phyloP scores from a whole-genome alignment of 2,113 vertebrate genomes.

The Salvator merianae region DNA sequence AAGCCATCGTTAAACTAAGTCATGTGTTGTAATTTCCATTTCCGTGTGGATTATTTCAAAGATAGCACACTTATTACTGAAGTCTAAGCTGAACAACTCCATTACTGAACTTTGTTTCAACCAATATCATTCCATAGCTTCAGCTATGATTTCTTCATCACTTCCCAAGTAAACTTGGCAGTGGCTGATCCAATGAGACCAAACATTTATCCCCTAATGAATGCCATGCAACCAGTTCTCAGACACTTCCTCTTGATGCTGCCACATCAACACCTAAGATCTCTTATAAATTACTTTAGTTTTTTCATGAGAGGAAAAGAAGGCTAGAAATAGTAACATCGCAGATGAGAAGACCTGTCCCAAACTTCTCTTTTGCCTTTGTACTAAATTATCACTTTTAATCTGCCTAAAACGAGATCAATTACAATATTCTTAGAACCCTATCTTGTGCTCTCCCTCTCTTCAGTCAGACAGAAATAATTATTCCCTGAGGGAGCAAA shows the following conservation, averaged over 20 bases:
- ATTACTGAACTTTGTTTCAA: not conserved
- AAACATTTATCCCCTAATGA: not conserved
- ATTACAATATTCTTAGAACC: not conserved
- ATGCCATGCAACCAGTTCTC: not conserved
- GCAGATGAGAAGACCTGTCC: not conserved
- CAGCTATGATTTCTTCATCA: not conserved
- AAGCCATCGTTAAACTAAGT: too few relatives aligned
- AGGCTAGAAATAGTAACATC: not conserved
- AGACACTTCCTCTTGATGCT: not conserved
- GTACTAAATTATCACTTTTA: too few relatives aligned
- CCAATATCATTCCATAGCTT: not conserved
- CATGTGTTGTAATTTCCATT: not conserved
- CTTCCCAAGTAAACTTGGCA: not conserved
- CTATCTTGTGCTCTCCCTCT: not conserved
- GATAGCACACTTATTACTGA: not conserved
- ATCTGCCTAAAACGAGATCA: not conserved
- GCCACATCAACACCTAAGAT: too few relatives aligned
- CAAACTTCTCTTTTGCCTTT: not conserved
- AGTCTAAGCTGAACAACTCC: not conserved
- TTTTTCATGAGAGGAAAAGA: not conserved
- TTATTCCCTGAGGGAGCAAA: conserved; percentile 3
- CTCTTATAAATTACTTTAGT: not conserved
- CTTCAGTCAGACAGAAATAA: not conserved
- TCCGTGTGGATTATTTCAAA: not conserved
- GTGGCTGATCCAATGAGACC: not conserved